Percentiles rank a stretch among this genome's conserved stretches.
Evolutionary conservation across 2,888 invertebrate species (phyloP).

Genomic region (Trachelus stipa): DNA sequence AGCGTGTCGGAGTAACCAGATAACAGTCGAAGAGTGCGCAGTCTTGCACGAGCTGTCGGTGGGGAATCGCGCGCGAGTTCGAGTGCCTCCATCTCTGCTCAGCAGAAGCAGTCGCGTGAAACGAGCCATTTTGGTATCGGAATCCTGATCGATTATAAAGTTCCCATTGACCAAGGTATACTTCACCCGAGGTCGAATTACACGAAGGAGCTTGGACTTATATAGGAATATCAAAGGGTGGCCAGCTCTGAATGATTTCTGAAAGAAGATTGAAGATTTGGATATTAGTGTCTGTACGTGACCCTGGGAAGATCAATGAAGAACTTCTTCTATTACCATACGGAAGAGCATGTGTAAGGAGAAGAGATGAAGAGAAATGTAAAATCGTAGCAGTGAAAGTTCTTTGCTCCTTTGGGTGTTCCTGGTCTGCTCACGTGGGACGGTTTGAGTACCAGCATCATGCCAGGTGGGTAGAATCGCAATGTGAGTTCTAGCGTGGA

Average conservation of each 20-base stretch:
- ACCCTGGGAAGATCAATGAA: not conserved
- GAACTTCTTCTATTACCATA: not conserved
- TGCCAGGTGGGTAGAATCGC: conserved; percentile 43
- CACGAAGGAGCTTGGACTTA: not conserved
- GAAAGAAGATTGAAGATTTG: not conserved
- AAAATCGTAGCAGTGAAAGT: not conserved
- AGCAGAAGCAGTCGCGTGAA: not conserved
- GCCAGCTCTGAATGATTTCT: not conserved
- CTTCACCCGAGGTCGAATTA: not conserved
- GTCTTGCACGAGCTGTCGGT: not conserved
- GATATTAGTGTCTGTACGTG: not conserved
- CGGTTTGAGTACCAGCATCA: conserved; percentile 37
- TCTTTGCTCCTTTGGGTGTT: not conserved
- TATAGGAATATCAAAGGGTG: not conserved
- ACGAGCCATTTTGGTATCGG: not conserved
- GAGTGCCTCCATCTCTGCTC: not conserved
- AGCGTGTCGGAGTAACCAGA: not conserved
- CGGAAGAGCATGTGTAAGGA: not conserved
- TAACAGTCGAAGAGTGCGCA: not conserved
- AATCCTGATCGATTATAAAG: not conserved
- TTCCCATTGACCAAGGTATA: not conserved
- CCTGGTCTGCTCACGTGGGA: conserved; percentile 37
- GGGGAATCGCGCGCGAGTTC: not conserved
- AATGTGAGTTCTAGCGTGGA: not conserved
- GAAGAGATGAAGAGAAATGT: not conserved